Conservation (phyloP, 2,113 vertebrate species). For the Plestiodon gilberti region DNA sequence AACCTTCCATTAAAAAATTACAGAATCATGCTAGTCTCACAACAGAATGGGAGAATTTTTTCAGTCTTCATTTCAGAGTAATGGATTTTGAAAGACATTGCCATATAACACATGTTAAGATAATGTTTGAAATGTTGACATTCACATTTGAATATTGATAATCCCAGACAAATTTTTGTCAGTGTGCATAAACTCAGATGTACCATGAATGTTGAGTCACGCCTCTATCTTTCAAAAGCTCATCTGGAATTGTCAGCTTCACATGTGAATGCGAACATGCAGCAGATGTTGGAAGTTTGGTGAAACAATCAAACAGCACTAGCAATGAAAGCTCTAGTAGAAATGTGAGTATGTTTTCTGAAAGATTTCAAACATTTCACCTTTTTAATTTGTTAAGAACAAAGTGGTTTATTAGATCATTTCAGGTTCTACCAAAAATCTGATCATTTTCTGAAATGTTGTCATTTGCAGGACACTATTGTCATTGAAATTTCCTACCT, state of each 20-base stretch:
- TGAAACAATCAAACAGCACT: background rate
- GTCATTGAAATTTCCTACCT: background rate
- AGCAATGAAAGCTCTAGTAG: background rate
- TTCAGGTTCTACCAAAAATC: background rate
- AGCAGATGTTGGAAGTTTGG: background rate
- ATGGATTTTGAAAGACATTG: background rate
- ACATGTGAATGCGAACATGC: background rate
- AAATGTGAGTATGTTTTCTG: background rate
- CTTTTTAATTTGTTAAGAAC: background rate
- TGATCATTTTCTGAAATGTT: background rate
- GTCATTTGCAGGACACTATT: background rate
- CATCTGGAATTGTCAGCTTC: background rate
- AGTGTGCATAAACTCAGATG: background rate
- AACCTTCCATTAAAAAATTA: background rate
- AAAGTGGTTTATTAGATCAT: background rate
- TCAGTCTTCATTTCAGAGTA: background rate
- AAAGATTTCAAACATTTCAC: background rate
- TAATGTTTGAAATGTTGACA: background rate
- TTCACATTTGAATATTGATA: background rate
- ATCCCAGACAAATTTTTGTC: background rate
- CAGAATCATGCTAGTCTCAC: background rate
- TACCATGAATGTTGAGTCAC: background rate
- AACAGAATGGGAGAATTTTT: background rate
- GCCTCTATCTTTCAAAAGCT: background rate
- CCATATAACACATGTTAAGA: background rate